These are phyloP conservation scores for Porites lutea DNA, from an alignment of 64 coral and sea anemone genomes.

Conservation along the genomic window DNA sequence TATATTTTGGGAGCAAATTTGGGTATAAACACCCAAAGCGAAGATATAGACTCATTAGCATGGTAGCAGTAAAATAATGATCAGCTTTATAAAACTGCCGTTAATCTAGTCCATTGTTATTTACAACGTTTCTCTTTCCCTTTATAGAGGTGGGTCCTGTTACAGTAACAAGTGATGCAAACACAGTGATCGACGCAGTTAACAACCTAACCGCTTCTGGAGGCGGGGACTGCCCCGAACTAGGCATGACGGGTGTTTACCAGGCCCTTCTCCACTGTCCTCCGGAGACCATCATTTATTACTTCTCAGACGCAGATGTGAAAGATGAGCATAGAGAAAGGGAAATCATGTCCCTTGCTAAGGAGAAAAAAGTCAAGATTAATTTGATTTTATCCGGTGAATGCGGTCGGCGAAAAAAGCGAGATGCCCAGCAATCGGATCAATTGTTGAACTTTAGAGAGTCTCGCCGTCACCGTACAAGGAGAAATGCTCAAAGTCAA, in stretches of 20 bases:
- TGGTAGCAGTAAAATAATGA: no score
- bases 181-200: conserved; percentile 64
- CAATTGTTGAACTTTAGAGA: not conserved
- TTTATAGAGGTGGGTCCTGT: conserved; percentile 65
- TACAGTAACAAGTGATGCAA: conserved; percentile 59
- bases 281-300: conserved; percentile 53
- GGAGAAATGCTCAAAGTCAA: conserved; percentile 36
- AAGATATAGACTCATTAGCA: no score
- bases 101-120: no score
- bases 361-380: conserved; percentile 44
- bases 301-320: conserved; percentile 64
- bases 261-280: conserved; percentile 63
- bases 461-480: not conserved
- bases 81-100: no score
- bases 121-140: not conserved
- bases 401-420: conserved; percentile 46
- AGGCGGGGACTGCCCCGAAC: conserved; percentile 75
- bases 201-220: conserved; percentile 38
- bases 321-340: conserved; percentile 46
- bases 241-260: conserved; percentile 70
- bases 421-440: not conserved
- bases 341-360: conserved; percentile 49
- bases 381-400: conserved; percentile 47
- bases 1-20: no score
- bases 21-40: no score